Conservation (phyloP, 2,888 invertebrate species). For the Timema podura region DNA sequence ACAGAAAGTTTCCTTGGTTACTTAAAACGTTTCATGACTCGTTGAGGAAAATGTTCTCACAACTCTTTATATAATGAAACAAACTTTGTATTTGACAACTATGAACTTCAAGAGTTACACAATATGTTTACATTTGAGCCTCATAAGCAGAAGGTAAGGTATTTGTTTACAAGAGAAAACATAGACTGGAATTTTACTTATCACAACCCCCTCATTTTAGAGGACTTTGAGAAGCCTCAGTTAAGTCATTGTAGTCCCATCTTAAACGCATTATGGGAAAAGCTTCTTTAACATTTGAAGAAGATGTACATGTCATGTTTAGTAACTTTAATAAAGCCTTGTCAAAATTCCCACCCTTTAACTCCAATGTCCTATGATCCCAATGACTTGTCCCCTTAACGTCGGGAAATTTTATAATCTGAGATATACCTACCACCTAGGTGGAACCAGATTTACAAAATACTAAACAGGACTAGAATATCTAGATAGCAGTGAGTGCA, state of each 20-base stretch:
- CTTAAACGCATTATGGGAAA: slow-evolving; percentile 29
- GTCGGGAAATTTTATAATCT: slow-evolving; percentile 39
- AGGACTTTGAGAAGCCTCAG: slow-evolving; percentile 40
- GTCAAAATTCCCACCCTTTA: slow-evolving; percentile 38
- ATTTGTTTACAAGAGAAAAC: slow-evolving; percentile 17
- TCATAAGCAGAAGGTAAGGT: too few species aligned
- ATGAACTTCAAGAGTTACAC: neutral
- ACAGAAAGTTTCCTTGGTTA: slow-evolving; percentile 39
- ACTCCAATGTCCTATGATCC: slow-evolving; percentile 34
- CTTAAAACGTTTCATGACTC: slow-evolving; percentile 37
- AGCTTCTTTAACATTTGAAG: slow-evolving; percentile 33
- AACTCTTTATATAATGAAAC: slow-evolving; percentile 40
- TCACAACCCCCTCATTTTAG: slow-evolving; percentile 40
- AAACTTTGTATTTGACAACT: slow-evolving; percentile 39
- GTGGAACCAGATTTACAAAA: slow-evolving; percentile 29
- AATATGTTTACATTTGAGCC: too few species aligned
- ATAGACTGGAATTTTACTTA: slow-evolving; percentile 40
- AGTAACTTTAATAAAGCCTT: slow-evolving; percentile 37
- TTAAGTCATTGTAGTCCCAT: slow-evolving; percentile 35
- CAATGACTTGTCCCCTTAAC: slow-evolving; percentile 34
- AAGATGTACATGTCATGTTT: slow-evolving; percentile 28
- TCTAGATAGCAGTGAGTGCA: slow-evolving; percentile 29
- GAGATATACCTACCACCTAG: slow-evolving; percentile 24
- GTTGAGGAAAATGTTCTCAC: slow-evolving; percentile 36
- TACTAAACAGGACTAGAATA: slow-evolving; percentile 26